Base-by-base conservation (phyloP, 2,113 vertebrate genomes). In the Glareola pratincola region DNA sequence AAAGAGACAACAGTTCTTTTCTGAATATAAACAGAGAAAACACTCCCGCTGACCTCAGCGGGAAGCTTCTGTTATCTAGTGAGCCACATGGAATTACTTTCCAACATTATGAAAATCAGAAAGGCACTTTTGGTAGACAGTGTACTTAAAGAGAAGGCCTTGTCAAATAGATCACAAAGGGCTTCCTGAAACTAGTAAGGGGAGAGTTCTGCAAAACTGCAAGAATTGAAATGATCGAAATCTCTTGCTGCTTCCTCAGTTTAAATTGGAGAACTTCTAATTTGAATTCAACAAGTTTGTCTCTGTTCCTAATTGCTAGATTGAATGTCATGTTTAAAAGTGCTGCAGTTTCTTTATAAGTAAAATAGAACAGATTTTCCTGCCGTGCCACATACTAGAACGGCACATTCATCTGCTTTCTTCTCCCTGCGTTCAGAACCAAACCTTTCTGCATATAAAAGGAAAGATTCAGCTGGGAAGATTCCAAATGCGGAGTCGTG, bases 391-490 rank as follows among this genome's bases (percentile, higher is more conserved):
- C 8, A 21, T 34, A 63, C 10, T 13, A 98, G 97, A 97, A 96
- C 76, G 94, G 88, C 67, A 95, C 27, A 53, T 97, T 43, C 19
- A 69, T 23, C 29, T 95, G 20, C 27, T 63, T 81, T 83, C 82
- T 32, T 64, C 8, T 56, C 88, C 7, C 27, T 82, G 36, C 72
- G 48, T 85, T 96, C 82, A 98, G 98, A 94, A 95, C 39, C 96
- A 98, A 87, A 50, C 68, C 2, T 98, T 98, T 74, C 96, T 99
- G 57, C 94, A 97, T 15, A 88, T 99, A n/a, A 99, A 98, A 98
- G 99, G 99, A 83, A 94, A 41, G 64, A 77, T 99, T 37, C 98
- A 99, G 57, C 82, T 99, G 64, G 99, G 98, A 96, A 98, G 97
- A 73, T 99, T 99, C 97, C 94, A 98, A 50, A 96, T 99, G 97